Evolutionary conservation across 2,797 vertebrate species (phyloP).

Genomic region (Leptoclinus maculatus): DNA sequence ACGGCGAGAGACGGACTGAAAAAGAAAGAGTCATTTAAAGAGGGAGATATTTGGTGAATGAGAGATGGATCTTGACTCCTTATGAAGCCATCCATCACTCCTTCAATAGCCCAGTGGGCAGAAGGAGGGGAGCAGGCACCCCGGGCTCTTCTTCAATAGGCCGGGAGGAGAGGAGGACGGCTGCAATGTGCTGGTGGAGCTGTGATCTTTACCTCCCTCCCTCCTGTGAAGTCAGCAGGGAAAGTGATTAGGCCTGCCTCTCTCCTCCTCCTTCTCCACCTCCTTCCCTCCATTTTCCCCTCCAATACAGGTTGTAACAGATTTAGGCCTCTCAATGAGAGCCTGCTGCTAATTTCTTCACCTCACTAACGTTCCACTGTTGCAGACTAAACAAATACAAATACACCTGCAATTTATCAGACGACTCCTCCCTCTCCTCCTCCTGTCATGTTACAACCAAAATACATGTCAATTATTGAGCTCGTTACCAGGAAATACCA

Average conservation of each 20-base stretch:
- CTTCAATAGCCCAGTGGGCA: constrained; percentile 79
- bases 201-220: constrained; percentile 83
- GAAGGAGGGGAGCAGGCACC: constrained; percentile 77
- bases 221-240: constrained; percentile 82
- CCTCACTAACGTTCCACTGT: constrained; percentile 36
- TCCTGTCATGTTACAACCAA: background rate
- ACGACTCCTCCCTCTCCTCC: too few species aligned
- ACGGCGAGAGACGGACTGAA: background rate
- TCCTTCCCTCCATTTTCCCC: constrained; percentile 52
- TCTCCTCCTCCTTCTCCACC: constrained; percentile 70
- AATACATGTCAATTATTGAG: background rate
- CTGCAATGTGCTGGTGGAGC: constrained; percentile 66
- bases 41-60: constrained; percentile 57
- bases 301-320: constrained; percentile 47
- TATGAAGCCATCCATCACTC: constrained; percentile 87
- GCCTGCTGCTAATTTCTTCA: constrained; percentile 55
- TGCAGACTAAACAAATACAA: constrained; percentile 28
- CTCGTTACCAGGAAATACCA: too few species aligned
- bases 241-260: constrained; percentile 84
- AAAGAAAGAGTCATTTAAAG: constrained; percentile 37
- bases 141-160: constrained; percentile 74
- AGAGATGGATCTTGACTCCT: constrained; percentile 71
- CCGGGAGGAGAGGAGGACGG: constrained; percentile 62
- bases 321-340: constrained; percentile 40
- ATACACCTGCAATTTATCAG: constrained; percentile 27